phyloP scores from a whole-genome alignment of 1,140 invertebrate species.

The Monochamus saltuarius region DNA sequence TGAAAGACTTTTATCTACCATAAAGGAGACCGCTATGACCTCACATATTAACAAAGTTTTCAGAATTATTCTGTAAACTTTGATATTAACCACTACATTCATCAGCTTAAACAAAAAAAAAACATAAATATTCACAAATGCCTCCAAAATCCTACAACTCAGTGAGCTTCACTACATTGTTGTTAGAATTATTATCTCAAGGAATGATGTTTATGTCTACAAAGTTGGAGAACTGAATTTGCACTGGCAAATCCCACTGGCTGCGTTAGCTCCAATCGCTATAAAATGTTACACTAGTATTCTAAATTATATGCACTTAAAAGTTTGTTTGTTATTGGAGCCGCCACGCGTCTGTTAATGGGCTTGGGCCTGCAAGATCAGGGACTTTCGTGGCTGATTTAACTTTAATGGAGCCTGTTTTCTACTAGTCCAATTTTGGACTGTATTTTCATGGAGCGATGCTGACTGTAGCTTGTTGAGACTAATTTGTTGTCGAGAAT shows the following conservation, averaged over 20 bases:
- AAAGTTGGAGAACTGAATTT: slow-evolving; percentile 8
- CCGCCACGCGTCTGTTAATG: slow-evolving; percentile 8
- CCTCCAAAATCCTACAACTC: background rate
- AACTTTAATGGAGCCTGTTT: too few relatives aligned
- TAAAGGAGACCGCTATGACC: too few relatives aligned
- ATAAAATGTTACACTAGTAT: slow-evolving; percentile 23
- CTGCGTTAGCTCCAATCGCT: slow-evolving; percentile 1
- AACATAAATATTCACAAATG: background rate
- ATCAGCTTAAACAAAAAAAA: too few relatives aligned
- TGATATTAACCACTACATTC: too few relatives aligned
- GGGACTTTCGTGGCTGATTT: too few relatives aligned
- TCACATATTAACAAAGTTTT: too few relatives aligned
- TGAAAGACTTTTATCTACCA: too few relatives aligned
- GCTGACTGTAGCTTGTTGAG: too few relatives aligned
- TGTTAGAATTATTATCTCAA: slow-evolving; percentile 12
- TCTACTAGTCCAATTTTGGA: too few relatives aligned
- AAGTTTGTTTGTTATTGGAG: slow-evolving; percentile 21
- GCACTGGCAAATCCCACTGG: background rate
- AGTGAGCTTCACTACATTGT: background rate
- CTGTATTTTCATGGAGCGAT: too few relatives aligned
- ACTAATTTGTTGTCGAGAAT: too few relatives aligned
- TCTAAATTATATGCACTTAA: slow-evolving; percentile 20
- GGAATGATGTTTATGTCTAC: slow-evolving; percentile 11
- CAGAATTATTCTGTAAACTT: too few relatives aligned
- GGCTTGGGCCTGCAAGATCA: background rate